Base-by-base conservation (phyloP, 2,888 invertebrate species). In the Cordilura impudica region DNA sequence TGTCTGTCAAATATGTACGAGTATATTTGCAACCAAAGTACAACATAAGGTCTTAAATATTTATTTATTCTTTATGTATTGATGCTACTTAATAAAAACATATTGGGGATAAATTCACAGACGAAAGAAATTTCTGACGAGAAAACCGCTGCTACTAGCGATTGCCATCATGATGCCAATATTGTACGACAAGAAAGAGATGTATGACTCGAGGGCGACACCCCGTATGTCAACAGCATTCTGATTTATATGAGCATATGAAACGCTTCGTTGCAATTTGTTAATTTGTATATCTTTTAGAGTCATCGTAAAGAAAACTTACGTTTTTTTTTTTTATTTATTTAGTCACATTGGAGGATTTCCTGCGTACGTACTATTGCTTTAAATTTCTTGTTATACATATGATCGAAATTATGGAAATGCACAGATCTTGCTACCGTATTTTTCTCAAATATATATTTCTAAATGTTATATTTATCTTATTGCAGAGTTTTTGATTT, bases 181-280 rank as follows among this genome's bases (percentile, higher is more conserved):
- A 18, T 10, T 54, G 23, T 35, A n/a, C 23, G 35, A 35, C 6
- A 51, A 49, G n/a, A 49, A 76, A 77, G 61, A 79, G 83, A 81
- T 83, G 81, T 81, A 79, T 82, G 80, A 78, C 66, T 79, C 63
- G 73, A 75, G 82, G 82, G 83, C 82, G 83, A 83, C 82, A 84
- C 86, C 86, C 79, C 84, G 83, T 82, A 84, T 87, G 88, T 88
- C 88, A 89, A 88, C 88, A 87, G 84, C 81, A 80, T 85, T 84
- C 88, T 88, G 88, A 88, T 88, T 88, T 88, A 88, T 89, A 87
- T 86, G 86, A 85, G 85, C 87, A 85, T 85, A 88, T 88, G 88
- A 87, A 87, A 88, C 86, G 88, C 88, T 88, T 88, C 87, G 87
- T 84, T 88, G 87, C 84, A 82, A 86, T 86, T 87, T 85, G 87